phyloP scores from a whole-genome alignment of 2,797 vertebrate genomes.

The Remorina albescens region DNA sequence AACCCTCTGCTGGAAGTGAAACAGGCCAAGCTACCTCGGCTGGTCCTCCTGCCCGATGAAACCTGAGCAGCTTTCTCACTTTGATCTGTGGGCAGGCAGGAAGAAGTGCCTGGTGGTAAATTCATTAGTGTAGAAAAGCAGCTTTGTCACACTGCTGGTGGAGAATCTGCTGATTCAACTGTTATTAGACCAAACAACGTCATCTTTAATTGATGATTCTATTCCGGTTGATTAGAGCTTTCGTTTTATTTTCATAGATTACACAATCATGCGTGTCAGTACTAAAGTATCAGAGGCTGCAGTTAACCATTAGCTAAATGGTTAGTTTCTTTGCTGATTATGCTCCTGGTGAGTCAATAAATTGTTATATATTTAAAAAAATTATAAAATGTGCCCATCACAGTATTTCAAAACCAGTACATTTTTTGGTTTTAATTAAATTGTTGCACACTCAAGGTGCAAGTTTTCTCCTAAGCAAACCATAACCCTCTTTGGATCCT shows the following conservation, averaged over 20 bases:
- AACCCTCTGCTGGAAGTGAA: slow-evolving; percentile 80
- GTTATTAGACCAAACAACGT: neutral
- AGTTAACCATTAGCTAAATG: neutral
- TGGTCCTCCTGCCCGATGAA: slow-evolving; percentile 71
- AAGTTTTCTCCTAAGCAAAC: too few species aligned
- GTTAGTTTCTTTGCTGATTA: neutral
- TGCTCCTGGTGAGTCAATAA: too few species aligned
- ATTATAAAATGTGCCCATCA: too few species aligned
- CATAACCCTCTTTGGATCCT: neutral
- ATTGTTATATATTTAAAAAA: neutral
- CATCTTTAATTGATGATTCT: neutral
- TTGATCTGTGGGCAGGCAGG: slow-evolving; percentile 68
- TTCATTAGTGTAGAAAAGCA: slow-evolving; percentile 62
- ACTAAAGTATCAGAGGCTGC: neutral
- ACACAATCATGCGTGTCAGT: neutral
- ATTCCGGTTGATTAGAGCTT: neutral
- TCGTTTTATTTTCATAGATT: neutral
- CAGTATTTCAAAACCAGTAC: too few species aligned
- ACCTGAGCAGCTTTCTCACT: slow-evolving; percentile 69
- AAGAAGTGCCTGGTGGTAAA: slow-evolving; percentile 68
- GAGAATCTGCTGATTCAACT: slow-evolving; percentile 41
- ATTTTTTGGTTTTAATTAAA: too few species aligned
- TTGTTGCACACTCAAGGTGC: too few species aligned
- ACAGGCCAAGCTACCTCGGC: slow-evolving; percentile 65
- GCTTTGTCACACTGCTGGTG: slow-evolving; percentile 35